A percentile compares a stretch with the other conserved stretches of the same genome.
These are phyloP conservation scores for Promerops cafer DNA, from an alignment of 2,113 vertebrate genomes.

Conservation along the genomic window DNA sequence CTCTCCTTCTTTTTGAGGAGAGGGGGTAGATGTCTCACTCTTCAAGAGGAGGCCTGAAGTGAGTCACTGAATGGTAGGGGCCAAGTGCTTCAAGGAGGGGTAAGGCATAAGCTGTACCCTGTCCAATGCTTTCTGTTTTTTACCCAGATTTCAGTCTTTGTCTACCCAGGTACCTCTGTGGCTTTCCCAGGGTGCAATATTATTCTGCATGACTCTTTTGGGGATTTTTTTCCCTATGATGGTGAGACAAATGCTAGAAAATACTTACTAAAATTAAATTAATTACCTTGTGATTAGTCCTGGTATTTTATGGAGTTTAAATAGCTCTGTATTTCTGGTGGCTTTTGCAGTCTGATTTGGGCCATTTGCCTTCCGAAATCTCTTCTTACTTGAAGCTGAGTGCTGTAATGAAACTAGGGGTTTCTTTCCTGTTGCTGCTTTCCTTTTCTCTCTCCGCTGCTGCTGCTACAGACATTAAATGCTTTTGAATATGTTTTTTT, in stretches of 20 bases:
- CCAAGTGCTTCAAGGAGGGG: neutral
- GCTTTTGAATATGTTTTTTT: neutral
- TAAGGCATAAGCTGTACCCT: neutral
- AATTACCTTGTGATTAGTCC: neutral
- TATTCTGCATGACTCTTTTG: neutral
- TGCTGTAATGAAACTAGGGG: neutral
- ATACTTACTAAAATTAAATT: neutral
- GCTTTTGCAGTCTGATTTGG: neutral
- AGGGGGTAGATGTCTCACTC: neutral
- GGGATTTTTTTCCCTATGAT: accelerated
- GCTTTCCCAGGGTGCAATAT: neutral
- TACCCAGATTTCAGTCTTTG: neutral
- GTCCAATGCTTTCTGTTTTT: neutral
- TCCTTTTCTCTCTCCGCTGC: neutral
- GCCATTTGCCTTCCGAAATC: neutral
- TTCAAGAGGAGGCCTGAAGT: neutral
- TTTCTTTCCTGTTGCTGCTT: neutral
- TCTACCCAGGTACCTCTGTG: neutral
- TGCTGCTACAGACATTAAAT: neutral
- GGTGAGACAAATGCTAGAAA: neutral
- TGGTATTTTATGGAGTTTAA: neutral
- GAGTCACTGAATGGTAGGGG: neutral
- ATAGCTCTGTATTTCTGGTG: neutral
- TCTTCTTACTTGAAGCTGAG: neutral
- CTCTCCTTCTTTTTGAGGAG: neutral